These are phyloP conservation scores for Polyodon spathula DNA, from an alignment of 2,113 vertebrate genomes.

Conservation along the genomic window DNA sequence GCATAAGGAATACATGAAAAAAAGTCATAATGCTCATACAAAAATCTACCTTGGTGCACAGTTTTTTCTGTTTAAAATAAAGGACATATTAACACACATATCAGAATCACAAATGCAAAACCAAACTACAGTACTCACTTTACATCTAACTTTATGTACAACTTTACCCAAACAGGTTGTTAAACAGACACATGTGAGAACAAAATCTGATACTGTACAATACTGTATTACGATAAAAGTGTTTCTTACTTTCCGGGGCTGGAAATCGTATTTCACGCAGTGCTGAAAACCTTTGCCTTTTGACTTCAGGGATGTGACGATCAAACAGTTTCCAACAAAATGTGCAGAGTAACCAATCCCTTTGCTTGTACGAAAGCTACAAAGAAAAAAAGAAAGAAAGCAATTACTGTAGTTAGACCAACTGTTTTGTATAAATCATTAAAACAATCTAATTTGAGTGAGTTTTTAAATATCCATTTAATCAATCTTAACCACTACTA, in stretches of 20 bases:
- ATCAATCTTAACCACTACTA: too few species aligned
- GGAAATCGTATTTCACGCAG: slow-evolving; percentile 95
- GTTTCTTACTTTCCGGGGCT: slow-evolving; percentile 81
- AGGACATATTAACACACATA: too few species aligned
- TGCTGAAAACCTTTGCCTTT: slow-evolving; percentile 98
- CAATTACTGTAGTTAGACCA: background rate
- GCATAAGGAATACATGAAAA: too few species aligned
- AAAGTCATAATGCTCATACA: too few species aligned
- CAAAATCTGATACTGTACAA: background rate
- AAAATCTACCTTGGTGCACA: too few species aligned
- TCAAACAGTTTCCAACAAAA: slow-evolving; percentile 94
- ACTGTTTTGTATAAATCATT: too few species aligned
- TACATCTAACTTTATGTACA: too few species aligned
- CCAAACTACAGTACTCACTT: too few species aligned
- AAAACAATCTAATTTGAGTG: too few species aligned
- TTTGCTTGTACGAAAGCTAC: slow-evolving; percentile 94
- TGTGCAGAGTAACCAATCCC: slow-evolving; percentile 95
- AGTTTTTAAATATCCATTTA: too few species aligned
- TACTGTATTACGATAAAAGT: background rate
- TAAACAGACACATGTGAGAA: background rate
- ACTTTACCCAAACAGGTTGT: background rate
- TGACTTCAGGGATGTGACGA: slow-evolving; percentile 92
- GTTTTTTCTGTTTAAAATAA: too few species aligned
- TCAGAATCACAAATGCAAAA: too few species aligned
- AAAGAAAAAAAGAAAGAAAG: slow-evolving; percentile 27